Base-by-base conservation (phyloP, 1,140 invertebrate genomes). In the Drosophila lowei region DNA sequence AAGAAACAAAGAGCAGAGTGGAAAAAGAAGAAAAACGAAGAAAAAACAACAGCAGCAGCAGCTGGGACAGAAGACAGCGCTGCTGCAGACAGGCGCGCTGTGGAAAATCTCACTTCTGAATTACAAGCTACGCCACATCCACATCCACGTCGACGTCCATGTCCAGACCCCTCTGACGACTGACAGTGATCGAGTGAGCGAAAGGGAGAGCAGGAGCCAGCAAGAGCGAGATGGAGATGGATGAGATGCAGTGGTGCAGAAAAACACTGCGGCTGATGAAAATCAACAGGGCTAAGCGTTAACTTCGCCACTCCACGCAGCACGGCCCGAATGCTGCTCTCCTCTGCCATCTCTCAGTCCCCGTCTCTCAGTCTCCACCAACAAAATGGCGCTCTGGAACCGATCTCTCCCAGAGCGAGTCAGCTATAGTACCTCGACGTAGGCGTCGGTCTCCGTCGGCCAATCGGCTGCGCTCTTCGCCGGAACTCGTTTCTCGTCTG, bases 61-160 rank as follows among this genome's bases (percentile, higher is more conserved):
- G 72, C 72, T 75, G 55, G 25, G 58, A 42, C 38, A 48, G 28
- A 55, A 68, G 54, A n/a, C 71, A 46, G 50, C 34, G 34, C 34
- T 38, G 34, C 34, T 38, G 34, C 52, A 79, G 78, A 72, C 80
- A 83, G 79, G 60, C 83, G 54, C 81, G 70, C 73, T 88, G 83
- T 85, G 79, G 88, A 90, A 90, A 90, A 90, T 90, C 88, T 90
- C 88, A 90, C 88, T 90, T 90, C 80, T 84, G 68, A 90, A 90
- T 90, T 90, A 90, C 68, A 78, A 64, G 66, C 76, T 59, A 79
- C 72, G 75, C 65, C 70, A 83, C 80, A 77, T 77, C 41, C 62
- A 62, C 53, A 54, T 21, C 48, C 64, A 53, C 30, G 23, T 44
- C 2, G 15, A 42, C 5, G 4, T 41, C 23, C 25, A 49, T 25